Conservation (phyloP, 2,113 vertebrate genomes). For the Leptodactylus fuscus region DNA sequence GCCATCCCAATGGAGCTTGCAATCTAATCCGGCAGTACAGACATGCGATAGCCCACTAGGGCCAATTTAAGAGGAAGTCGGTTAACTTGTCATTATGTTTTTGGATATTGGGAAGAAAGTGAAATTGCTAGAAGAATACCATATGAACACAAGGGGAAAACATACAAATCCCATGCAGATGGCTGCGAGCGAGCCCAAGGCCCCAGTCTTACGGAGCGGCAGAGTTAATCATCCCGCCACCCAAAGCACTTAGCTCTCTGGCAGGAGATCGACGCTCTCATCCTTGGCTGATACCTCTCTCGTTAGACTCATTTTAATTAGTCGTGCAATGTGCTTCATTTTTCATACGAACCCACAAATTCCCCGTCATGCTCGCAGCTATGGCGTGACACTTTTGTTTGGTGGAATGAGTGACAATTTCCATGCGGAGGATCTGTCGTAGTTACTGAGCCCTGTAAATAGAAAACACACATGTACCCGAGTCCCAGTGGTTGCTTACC, state of each 20-base stretch:
- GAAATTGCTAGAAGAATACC: neutral
- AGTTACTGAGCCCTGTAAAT: conserved; percentile 27
- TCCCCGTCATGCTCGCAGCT: neutral
- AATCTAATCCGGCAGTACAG: neutral
- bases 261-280: neutral
- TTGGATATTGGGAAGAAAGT: neutral
- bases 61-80: neutral
- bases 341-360: neutral
- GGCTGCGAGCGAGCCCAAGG: neutral
- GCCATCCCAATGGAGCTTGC: neutral
- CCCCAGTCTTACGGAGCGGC: neutral
- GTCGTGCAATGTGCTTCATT: neutral
- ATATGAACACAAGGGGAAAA: neutral
- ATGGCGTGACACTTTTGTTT: neutral
- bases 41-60: neutral
- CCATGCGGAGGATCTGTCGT: conserved; percentile 13
- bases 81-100: neutral
- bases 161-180: conserved; percentile 10
- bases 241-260: neutral
- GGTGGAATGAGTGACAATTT: conserved; percentile 29
- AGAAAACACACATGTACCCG: conserved; percentile 22
- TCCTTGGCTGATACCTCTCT: conserved; percentile 1
- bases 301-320: conserved; percentile 24
- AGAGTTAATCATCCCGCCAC: neutral
- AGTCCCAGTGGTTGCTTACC: conserved; percentile 50